Evolutionary conservation across 2,797 vertebrate genomes (phyloP), one percentile per base, ranked within the genome.

Genomic region (Alosa sapidissima): DNA sequence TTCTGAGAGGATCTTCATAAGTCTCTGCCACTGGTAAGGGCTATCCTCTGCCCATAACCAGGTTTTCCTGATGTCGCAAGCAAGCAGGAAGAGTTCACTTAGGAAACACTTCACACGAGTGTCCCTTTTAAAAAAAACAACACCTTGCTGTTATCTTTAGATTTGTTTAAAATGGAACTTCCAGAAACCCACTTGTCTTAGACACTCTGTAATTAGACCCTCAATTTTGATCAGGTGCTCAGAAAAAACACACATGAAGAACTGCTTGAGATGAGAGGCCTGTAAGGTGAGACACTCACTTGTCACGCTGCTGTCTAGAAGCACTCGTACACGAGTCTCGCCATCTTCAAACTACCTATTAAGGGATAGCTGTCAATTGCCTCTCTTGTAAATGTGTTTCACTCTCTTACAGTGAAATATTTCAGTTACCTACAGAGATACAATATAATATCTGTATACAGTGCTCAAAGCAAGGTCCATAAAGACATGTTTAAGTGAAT

Each of bases 201-300:
- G 21, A 7, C 1, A 6, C 21, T n/a, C 21, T 1, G 21, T n/a
- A 60, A 11, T 14, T 24, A 62, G 24, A 65, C 24, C 24, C 24
- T 33, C 2, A 55, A 82, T 83, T 5, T 16, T 82, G 84, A 84
- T 81, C 82, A 85, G 75, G 60, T 85, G 75, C 82, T 85, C 84
- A 75, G 83, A 68, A 81, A 82, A 82, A 60, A 49, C 81, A 68
- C 85, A 82, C 83, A 65, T 65, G 9, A 65, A 33, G 33, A 62
- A 8, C 60, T 24, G 60, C 62, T 65, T 65, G 58, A 65, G 82
- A 84, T 86, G 82, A 88, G 87, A 82, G 55, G 82, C 85, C 83
- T 65, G 84, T 87, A 83, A 87, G 82, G 83, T 81, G 81, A 48
- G 84, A 5, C 65, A 82, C 13, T 48, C 24, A 11, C 16, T 85